These are phyloP conservation scores for Nasua narica DNA, from an alignment of 2,797 vertebrate species.

Conservation along the genomic window DNA sequence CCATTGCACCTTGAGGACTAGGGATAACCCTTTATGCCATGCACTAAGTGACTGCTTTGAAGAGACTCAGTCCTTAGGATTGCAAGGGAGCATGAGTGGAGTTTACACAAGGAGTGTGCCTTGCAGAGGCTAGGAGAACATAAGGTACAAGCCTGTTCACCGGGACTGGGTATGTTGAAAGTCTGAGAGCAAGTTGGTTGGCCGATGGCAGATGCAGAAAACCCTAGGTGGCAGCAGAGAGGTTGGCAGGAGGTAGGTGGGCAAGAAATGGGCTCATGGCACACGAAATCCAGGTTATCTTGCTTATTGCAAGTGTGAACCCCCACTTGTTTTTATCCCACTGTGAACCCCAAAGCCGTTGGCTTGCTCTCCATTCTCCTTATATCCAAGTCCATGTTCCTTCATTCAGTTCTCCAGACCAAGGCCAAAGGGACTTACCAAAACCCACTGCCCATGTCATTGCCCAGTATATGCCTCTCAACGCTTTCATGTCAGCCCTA, in stretches of 20 bases:
- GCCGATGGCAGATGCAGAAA: constrained; percentile 70
- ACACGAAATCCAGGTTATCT: not conserved
- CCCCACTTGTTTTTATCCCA: not conserved
- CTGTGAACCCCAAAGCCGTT: not conserved
- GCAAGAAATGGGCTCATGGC: constrained; percentile 41
- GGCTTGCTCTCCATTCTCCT: not conserved
- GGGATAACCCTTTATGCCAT: not conserved
- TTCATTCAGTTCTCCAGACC: not conserved
- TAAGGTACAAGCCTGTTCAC: not conserved
- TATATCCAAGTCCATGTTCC: not conserved
- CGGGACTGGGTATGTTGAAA: constrained; percentile 70
- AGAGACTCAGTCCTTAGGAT: not conserved
- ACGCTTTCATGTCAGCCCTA: not conserved
- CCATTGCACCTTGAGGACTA: not conserved
- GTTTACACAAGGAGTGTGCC: not conserved
- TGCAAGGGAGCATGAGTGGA: not conserved
- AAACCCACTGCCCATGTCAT: not conserved
- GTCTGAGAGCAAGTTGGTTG: constrained; percentile 52
- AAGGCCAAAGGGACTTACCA: not conserved
- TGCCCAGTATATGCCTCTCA: not conserved
- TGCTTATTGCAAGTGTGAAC: not conserved
- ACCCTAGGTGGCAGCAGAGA: constrained; percentile 28
- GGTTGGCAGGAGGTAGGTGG: constrained; percentile 38
- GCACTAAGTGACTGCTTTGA: not conserved
- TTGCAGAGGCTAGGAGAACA: not conserved